These are phyloP conservation scores for Choreutis nemorana DNA, from an alignment of 2,888 invertebrate genomes.

Conservation along the genomic window DNA sequence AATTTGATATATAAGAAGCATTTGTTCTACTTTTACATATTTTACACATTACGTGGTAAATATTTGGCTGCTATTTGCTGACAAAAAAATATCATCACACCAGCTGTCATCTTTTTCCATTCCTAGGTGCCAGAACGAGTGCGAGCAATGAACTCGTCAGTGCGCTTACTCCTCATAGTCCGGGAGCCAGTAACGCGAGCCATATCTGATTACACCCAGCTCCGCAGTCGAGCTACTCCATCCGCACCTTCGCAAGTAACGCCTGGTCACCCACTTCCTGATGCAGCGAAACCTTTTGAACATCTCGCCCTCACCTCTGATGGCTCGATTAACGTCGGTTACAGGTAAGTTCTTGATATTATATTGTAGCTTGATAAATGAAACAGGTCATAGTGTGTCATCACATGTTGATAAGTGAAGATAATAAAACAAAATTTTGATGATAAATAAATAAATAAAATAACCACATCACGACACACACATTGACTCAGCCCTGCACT, in stretches of 20 bases:
- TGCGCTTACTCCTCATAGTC: slow-evolving; percentile 91
- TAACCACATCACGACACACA: no score
- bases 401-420: no score
- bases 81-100: no score
- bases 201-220: slow-evolving; percentile 96
- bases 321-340: slow-evolving; percentile 84
- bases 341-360: slow-evolving; percentile 54
- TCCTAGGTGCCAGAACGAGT: slow-evolving; percentile 90
- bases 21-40: no score
- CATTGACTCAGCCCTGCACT: no score
- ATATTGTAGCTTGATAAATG: background rate
- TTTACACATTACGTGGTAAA: no score
- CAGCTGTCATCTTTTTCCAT: background rate
- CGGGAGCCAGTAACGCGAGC: slow-evolving; percentile 95
- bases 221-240: slow-evolving; percentile 83
- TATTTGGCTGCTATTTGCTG: no score
- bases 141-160: slow-evolving; percentile 90
- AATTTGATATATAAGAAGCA: no score
- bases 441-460: no score
- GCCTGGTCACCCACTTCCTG: slow-evolving; percentile 35
- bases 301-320: slow-evolving; percentile 82
- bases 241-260: slow-evolving; percentile 67
- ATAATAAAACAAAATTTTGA: no score
- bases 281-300: slow-evolving; percentile 74
- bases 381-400: no score